Percentiles rank a stretch among this genome's conserved stretches.
These are phyloP conservation scores for Varanus komodoensis DNA, from an alignment of 2,113 vertebrate species.

Conservation along the genomic window DNA sequence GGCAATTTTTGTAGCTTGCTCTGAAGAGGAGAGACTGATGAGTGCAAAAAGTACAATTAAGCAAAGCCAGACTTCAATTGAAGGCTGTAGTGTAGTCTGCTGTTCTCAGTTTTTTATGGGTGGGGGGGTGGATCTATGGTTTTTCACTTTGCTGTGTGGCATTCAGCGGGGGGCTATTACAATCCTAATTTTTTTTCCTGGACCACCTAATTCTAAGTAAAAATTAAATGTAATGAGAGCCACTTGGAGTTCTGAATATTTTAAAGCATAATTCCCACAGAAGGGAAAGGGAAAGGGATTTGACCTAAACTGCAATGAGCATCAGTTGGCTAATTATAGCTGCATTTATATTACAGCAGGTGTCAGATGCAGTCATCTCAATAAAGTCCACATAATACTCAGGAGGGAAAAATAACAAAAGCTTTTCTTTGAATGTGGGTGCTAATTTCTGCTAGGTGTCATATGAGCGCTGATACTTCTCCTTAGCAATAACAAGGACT, in stretches of 20 bases:
- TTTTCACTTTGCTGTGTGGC: conserved; percentile 86
- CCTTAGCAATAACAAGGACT: conserved; percentile 81
- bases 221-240: conserved; percentile 89
- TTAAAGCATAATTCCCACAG: conserved; percentile 96
- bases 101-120: conserved; percentile 94
- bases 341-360: conserved; percentile 89
- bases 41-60: conserved; percentile 99
- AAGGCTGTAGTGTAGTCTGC: conserved; percentile 94
- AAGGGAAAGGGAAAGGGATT: conserved; percentile 77
- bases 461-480: conserved; percentile 84
- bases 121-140: conserved; percentile 79
- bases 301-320: conserved; percentile 87
- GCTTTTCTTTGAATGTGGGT: conserved; percentile 86
- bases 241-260: conserved; percentile 89
- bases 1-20: conserved; percentile 95
- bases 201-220: conserved; percentile 89
- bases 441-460: conserved; percentile 88
- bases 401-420: conserved; percentile 81
- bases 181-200: conserved; percentile 96
- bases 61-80: conserved; percentile 93
- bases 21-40: conserved; percentile 98
- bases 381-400: conserved; percentile 88
- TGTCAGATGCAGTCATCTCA: conserved; percentile 88
- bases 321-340: conserved; percentile 89
- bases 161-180: conserved; percentile 94